Base-by-base conservation (phyloP, 2,113 vertebrate genomes). In the Myxocyprinus asiaticus region DNA sequence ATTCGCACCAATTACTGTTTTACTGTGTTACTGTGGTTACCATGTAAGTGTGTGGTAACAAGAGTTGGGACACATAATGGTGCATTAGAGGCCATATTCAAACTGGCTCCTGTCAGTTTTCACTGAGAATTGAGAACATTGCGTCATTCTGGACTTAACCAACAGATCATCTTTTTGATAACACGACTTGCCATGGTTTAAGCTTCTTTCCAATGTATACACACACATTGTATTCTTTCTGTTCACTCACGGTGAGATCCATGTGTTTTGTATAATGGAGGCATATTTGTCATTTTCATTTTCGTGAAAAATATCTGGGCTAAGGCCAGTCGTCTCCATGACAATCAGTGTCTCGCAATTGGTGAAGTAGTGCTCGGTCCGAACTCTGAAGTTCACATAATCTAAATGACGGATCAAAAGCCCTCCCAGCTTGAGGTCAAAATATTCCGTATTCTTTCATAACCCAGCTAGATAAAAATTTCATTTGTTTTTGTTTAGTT, bases 401-500 rank as follows among this genome's bases (percentile, higher is more conserved):
- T 91, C 90, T 90, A 76, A 78, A 76, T 81, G 73, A 83, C 73
- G 67, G 83, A 91, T 91, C 89, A 79, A 66, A 65, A 79, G 84
- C 87, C 90, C 83, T 88, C 85, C 91, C 92, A 86, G 86, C 86
- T 83, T 50, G 86, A 83, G 9, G 82, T 65, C 78, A 86, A 83
- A 83, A 81, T 81, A 82, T 81, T 76, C 78, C 78, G 63, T 76
- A 87, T 87, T 83, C 83, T 83, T 88, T 84, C 85, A 83, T 91
- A 91, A 92, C 90, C 87, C 87, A 71, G 86, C 78, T 81, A 81
- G 91, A 93, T 92, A 87, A 92, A 92, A 89, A 90, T 91, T 83
- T 86, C 84, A 89, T 89, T 89, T 94, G 90, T 91, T 93, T 94
- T 89, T 89, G 90, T 90, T 94, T 86, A 71, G 80, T 84, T 82